These are phyloP conservation scores for Ips nitidus DNA, from an alignment of 1,140 invertebrate genomes.

Conservation along the genomic window DNA sequence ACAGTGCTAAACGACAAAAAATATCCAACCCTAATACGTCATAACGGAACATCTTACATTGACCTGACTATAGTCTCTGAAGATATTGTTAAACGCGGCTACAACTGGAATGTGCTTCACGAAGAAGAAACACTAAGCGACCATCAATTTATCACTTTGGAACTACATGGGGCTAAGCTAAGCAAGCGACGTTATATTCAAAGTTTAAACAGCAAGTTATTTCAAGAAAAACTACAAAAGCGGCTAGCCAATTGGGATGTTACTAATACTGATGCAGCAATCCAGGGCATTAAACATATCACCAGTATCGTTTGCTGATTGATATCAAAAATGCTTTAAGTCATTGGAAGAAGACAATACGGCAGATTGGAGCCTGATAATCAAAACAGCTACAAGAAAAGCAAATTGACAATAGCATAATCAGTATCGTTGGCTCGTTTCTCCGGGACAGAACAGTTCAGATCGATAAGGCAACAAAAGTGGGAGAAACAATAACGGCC, in stretches of 20 bases:
- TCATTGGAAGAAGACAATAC: no score
- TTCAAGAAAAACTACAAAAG: not conserved
- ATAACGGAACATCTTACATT: not conserved
- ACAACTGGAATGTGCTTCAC: not conserved
- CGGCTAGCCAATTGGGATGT: not conserved
- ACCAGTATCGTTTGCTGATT: not conserved
- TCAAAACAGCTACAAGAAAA: not conserved
- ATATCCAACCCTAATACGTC: not conserved
- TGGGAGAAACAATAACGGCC: not conserved
- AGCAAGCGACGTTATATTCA: not conserved
- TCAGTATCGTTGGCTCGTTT: not conserved
- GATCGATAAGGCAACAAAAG: not conserved
- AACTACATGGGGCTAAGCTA: no score
- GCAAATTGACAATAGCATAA: not conserved
- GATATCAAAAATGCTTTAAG: not conserved
- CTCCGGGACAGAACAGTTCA: not conserved
- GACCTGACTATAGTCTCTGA: not conserved
- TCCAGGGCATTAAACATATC: not conserved
- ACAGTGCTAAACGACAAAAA: not conserved
- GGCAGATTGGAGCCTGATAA: not conserved
- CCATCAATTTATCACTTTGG: not conserved
- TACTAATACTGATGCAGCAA: no score
- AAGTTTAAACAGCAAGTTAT: not conserved
- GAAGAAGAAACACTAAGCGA: not conserved
- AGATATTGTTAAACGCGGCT: not conserved